Conservation (phyloP, 2,797 vertebrate genomes). For the Amblyopsis hoosieri region DNA sequence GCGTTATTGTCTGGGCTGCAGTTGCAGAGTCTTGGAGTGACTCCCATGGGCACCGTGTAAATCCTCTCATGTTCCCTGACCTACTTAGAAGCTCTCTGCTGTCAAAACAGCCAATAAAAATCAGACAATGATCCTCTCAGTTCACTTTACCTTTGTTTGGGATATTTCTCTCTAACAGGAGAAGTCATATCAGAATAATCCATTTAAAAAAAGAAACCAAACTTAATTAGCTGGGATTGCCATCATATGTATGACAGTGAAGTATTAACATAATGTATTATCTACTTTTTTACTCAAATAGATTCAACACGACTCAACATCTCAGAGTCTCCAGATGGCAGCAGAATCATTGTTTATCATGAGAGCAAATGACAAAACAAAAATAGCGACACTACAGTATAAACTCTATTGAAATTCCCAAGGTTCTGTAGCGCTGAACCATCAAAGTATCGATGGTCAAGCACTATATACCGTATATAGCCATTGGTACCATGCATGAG, state of each 20-base stretch:
- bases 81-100: conserved; percentile 78
- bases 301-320: too few relatives aligned
- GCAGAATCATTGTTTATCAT: neutral
- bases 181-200: conserved; percentile 43
- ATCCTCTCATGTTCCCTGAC: conserved; percentile 81
- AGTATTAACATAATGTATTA: neutral
- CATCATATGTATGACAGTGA: neutral
- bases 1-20: conserved; percentile 68
- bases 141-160: conserved; percentile 46
- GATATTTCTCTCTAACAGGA: conserved; percentile 50
- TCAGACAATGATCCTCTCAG: conserved; percentile 65
- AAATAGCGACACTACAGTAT: neutral
- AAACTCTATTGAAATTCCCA: neutral
- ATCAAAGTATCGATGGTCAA: too few relatives aligned
- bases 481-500: too few relatives aligned
- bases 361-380: neutral
- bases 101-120: conserved; percentile 79
- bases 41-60: conserved; percentile 73
- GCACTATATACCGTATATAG: too few relatives aligned
- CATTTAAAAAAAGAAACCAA: conserved; percentile 26
- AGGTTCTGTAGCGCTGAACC: too few relatives aligned
- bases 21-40: conserved; percentile 69
- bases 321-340: neutral
- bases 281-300: too few relatives aligned
- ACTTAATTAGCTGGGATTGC: conserved; percentile 13